Evolutionary conservation across 2,888 invertebrate species (phyloP).

Genomic region (Netelia inedita): DNA sequence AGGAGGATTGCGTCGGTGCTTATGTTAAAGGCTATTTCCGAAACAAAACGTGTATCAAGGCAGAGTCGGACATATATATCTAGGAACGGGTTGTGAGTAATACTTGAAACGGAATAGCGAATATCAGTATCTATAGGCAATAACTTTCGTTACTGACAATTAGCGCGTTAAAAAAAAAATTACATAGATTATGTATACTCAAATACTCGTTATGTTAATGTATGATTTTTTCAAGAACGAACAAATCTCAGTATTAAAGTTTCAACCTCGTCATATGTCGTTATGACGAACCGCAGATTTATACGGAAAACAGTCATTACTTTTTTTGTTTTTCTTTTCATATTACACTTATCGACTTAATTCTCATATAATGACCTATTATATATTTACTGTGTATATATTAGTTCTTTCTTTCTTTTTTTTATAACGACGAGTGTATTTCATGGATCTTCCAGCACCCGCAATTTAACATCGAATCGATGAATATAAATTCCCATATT

Average conservation of each 20-base stretch:
- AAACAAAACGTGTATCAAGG: constrained; percentile 86
- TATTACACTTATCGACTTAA: constrained; percentile 14
- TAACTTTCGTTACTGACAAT: constrained; percentile 23
- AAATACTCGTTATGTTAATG: neutral
- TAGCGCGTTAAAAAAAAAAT: neutral
- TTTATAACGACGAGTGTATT: constrained; percentile 23
- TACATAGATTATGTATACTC: constrained; percentile 19
- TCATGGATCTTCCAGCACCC: constrained; percentile 37
- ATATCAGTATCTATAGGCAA: constrained; percentile 12
- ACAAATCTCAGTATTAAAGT: constrained; percentile 50
- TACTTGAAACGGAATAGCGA: neutral
- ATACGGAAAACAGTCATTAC: constrained; percentile 32
- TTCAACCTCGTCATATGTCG: neutral
- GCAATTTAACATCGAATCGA: neutral
- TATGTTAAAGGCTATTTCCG: constrained; percentile 86
- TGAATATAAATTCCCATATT: constrained; percentile 39
- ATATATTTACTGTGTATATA: constrained; percentile 37
- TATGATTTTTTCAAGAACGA: constrained; percentile 18
- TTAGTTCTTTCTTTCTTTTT: constrained; percentile 23
- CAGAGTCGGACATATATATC: constrained; percentile 85
- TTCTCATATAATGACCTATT: constrained; percentile 4
- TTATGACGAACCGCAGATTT: constrained; percentile 7
- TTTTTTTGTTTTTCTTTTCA: constrained; percentile 12
- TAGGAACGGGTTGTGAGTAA: constrained; percentile 61
- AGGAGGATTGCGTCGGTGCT: constrained; percentile 86